A percentile compares a stretch with the other conserved stretches of the same genome.
phyloP scores from a whole-genome alignment of 2,888 invertebrate species.

The Octodonta nipae region DNA sequence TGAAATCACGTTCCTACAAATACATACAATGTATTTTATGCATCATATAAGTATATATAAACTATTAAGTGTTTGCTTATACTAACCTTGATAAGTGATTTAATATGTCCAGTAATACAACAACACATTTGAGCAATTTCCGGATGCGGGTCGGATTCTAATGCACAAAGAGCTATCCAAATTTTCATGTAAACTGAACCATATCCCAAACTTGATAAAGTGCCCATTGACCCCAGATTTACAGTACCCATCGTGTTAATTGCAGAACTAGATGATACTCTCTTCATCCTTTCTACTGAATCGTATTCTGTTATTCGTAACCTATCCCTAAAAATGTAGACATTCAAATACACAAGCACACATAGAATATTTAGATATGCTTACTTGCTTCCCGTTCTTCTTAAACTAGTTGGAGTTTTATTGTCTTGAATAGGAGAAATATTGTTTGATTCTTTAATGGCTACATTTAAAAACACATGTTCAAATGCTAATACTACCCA shows the following conservation, averaged over 20 bases:
- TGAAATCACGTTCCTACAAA: too few species aligned
- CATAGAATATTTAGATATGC: slow-evolving; percentile 2
- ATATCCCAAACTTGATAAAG: slow-evolving; percentile 42
- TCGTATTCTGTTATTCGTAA: slow-evolving; percentile 12
- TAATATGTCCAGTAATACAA: slow-evolving; percentile 64
- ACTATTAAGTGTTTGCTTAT: background rate
- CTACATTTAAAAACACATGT: slow-evolving; percentile 70
- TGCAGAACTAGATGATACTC: slow-evolving; percentile 58
- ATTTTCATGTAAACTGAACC: slow-evolving; percentile 76
- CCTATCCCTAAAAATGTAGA: slow-evolving; percentile 14
- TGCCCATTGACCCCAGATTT: slow-evolving; percentile 26
- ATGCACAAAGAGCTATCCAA: slow-evolving; percentile 66
- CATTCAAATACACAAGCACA: background rate
- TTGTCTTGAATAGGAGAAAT: slow-evolving; percentile 22
- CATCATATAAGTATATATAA: too few species aligned
- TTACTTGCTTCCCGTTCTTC: slow-evolving; percentile 28
- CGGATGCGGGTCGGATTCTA: slow-evolving; percentile 80
- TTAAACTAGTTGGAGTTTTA: slow-evolving; percentile 19
- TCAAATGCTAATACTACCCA: slow-evolving; percentile 80
- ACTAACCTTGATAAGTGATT: slow-evolving; percentile 48
- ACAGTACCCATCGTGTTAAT: slow-evolving; percentile 42
- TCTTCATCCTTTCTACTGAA: slow-evolving; percentile 38
- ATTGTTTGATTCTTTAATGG: slow-evolving; percentile 45
- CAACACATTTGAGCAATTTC: slow-evolving; percentile 66
- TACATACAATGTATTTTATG: too few species aligned